Conservation (phyloP, 2,113 vertebrate genomes). For the Corapipo altera region DNA sequence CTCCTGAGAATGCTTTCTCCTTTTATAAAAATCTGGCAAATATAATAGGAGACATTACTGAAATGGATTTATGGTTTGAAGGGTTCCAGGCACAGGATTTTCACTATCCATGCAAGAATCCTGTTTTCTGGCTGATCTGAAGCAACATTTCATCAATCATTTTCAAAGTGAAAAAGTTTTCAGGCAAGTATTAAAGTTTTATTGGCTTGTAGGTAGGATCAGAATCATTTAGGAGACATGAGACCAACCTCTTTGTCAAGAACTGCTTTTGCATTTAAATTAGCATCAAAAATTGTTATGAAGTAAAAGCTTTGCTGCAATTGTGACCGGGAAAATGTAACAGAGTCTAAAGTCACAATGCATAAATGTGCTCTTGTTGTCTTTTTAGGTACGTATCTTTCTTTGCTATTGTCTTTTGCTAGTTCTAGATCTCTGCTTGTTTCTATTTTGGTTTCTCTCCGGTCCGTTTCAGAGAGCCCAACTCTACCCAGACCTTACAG, state of each 20-base stretch:
- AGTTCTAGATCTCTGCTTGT: neutral
- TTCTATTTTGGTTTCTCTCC: neutral
- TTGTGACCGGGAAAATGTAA: neutral
- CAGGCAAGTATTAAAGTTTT: neutral
- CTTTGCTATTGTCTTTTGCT: neutral
- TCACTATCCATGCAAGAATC: neutral
- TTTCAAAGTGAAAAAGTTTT: neutral
- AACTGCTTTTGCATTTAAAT: neutral
- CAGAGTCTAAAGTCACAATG: neutral
- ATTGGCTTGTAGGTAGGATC: neutral
- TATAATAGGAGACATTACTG: neutral
- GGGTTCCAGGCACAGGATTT: neutral
- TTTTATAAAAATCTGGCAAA: neutral
- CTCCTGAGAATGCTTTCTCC: neutral
- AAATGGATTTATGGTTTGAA: neutral
- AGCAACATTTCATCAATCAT: neutral
- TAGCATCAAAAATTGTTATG: neutral
- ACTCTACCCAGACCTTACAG: rapidly evolving
- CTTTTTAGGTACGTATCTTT: neutral
- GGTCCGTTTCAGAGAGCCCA: neutral
- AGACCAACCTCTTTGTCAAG: neutral
- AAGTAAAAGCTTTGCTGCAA: neutral
- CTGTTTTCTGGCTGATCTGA: neutral
- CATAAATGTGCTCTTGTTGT: neutral
- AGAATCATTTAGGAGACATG: rapidly evolving